Conservation (phyloP, 2,888 invertebrate genomes). For the Adelognathus sp. region DNA sequence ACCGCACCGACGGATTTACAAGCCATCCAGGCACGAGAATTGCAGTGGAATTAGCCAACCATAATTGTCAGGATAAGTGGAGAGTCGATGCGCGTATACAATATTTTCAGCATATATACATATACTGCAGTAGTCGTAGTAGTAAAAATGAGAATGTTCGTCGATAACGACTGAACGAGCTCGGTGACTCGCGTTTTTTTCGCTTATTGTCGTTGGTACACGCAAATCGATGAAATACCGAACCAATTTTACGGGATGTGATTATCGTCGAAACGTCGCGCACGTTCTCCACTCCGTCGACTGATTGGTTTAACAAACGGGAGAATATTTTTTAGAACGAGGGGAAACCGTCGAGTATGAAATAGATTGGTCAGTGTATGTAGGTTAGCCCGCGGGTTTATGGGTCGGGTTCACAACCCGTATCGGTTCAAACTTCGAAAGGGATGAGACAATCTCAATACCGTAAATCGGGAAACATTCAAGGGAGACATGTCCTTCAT, state of each 20-base stretch:
- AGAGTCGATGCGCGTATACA: not conserved
- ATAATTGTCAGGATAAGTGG: not conserved
- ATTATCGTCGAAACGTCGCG: not conserved
- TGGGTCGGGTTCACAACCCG: no score
- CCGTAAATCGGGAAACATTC: no score
- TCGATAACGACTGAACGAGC: not conserved
- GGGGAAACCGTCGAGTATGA: not conserved
- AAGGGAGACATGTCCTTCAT: no score
- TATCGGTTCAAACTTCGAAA: no score
- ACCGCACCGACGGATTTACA: not conserved
- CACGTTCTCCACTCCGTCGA: not conserved
- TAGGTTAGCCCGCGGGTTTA: no score
- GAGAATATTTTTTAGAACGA: constrained; percentile 10
- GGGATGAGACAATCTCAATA: no score
- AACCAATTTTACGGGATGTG: not conserved
- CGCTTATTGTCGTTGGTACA: not conserved
- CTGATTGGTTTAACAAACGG: constrained; percentile 19
- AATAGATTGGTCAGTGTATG: not conserved
- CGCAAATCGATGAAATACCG: not conserved
- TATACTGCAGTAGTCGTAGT: no score
- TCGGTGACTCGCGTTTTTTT: not conserved
- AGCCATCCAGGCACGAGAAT: not conserved
- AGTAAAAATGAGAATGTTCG: not conserved
- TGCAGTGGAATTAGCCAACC: not conserved
- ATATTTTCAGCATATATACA: not conserved